Percentiles rank a stretch among this genome's conserved stretches.
These are phyloP conservation scores for Falcaria lacertinaria DNA, from an alignment of 2,888 invertebrate species.

Conservation along the genomic window DNA sequence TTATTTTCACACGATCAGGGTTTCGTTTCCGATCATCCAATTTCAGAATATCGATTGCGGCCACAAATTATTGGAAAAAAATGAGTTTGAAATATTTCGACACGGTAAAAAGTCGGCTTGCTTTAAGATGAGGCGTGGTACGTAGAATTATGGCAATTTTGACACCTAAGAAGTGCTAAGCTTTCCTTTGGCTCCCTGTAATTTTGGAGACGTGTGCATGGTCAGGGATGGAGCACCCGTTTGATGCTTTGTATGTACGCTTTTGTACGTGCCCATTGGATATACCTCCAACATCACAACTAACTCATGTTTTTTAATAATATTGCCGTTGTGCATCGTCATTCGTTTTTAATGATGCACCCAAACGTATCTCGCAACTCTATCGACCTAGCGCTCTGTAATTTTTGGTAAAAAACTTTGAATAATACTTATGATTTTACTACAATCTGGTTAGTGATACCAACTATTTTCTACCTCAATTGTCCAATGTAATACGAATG, in stretches of 20 bases:
- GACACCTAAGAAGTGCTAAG: constrained; percentile 77
- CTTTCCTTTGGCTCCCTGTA: constrained; percentile 62
- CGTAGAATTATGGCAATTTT: constrained; percentile 77
- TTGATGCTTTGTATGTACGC: constrained; percentile 27
- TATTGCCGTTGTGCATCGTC: constrained; percentile 58
- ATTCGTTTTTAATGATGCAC: constrained; percentile 65
- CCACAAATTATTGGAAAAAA: constrained; percentile 74
- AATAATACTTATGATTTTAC: constrained; percentile 13
- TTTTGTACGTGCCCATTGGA: constrained; percentile 43
- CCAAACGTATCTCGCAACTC: constrained; percentile 46
- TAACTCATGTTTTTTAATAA: constrained; percentile 67
- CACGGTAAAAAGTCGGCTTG: constrained; percentile 71
- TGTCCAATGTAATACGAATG: background rate
- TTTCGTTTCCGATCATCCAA: constrained; percentile 68
- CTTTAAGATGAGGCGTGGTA: constrained; percentile 64
- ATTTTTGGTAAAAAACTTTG: constrained; percentile 48
- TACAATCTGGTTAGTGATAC: constrained; percentile 16
- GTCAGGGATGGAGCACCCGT: constrained; percentile 34
- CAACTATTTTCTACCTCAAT: constrained; percentile 4
- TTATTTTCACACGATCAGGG: constrained; percentile 70
- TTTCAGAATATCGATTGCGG: constrained; percentile 69
- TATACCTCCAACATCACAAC: constrained; percentile 53
- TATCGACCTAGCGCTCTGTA: constrained; percentile 52
- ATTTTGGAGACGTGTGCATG: constrained; percentile 62
- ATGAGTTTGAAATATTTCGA: constrained; percentile 56